phyloP scores from a whole-genome alignment of 2,797 vertebrate species.

The Alca torda region DNA sequence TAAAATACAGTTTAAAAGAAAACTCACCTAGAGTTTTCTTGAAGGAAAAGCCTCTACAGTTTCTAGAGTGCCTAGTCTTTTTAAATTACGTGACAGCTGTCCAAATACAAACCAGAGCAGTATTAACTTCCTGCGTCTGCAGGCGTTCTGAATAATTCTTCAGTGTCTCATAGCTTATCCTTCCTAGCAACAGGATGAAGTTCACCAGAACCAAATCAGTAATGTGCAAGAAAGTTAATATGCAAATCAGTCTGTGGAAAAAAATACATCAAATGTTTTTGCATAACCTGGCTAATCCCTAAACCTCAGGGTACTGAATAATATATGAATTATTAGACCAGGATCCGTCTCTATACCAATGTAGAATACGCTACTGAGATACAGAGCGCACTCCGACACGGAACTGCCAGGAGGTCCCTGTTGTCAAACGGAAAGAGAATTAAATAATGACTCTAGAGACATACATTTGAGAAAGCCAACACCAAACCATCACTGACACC shows the following conservation, averaged over 20 bases:
- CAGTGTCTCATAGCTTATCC: constrained; percentile 13
- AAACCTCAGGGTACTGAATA: background rate
- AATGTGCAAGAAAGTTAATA: constrained; percentile 19
- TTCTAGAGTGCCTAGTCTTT: constrained; percentile 9
- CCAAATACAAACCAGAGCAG: constrained; percentile 35
- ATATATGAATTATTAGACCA: background rate
- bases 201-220: constrained; percentile 24
- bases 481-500: background rate
- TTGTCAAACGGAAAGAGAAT: background rate
- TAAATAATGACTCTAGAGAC: background rate
- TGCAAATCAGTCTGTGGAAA: background rate
- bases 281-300: constrained; percentile 23
- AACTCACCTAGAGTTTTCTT: background rate
- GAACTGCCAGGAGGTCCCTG: background rate
- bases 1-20: background rate
- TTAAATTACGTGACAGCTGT: constrained; percentile 28
- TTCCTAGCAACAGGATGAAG: constrained; percentile 45
- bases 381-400: background rate
- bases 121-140: constrained; percentile 29
- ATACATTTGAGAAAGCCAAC: background rate
- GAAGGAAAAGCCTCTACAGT: constrained; percentile 14
- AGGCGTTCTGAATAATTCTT: background rate
- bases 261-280: background rate
- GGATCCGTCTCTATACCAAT: background rate
- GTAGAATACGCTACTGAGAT: rapidly evolving